Conservation (phyloP, 2,888 invertebrate genomes). For the Thalpophila matura region DNA sequence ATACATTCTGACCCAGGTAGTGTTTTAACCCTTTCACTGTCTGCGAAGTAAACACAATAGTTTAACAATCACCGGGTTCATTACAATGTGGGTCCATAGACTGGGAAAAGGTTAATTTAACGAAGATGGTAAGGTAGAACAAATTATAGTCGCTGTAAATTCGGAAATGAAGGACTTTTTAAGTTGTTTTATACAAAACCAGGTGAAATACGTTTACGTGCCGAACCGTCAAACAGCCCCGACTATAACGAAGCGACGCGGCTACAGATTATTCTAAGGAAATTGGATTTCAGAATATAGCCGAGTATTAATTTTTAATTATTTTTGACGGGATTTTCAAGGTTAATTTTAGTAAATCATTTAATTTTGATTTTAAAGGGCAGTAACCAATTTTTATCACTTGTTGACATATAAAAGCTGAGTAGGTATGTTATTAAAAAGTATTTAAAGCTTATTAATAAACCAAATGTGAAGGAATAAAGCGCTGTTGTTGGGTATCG, state of each 20-base stretch:
- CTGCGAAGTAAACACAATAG: no score
- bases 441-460: no score
- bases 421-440: background rate
- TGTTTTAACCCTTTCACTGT: no score
- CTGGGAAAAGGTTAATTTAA: no score
- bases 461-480: no score
- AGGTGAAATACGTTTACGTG: conserved; percentile 27
- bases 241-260: conserved; percentile 9
- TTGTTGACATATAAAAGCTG: background rate
- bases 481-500: no score
- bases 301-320: conserved; percentile 46
- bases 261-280: conserved; percentile 41
- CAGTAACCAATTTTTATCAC: background rate
- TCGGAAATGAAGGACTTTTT: background rate
- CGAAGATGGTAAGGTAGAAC: no score
- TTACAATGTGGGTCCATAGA: no score
- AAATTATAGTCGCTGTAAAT: background rate
- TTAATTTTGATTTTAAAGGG: no score
- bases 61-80: no score
- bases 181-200: conserved; percentile 3
- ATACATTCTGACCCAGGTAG: no score
- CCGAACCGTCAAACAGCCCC: conserved; percentile 8
- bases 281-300: conserved; percentile 45
- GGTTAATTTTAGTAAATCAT: conserved; percentile 20
- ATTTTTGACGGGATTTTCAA: conserved; percentile 29